These are phyloP conservation scores for Gobius niger DNA, from an alignment of 2,113 vertebrate genomes.

Conservation along the genomic window DNA sequence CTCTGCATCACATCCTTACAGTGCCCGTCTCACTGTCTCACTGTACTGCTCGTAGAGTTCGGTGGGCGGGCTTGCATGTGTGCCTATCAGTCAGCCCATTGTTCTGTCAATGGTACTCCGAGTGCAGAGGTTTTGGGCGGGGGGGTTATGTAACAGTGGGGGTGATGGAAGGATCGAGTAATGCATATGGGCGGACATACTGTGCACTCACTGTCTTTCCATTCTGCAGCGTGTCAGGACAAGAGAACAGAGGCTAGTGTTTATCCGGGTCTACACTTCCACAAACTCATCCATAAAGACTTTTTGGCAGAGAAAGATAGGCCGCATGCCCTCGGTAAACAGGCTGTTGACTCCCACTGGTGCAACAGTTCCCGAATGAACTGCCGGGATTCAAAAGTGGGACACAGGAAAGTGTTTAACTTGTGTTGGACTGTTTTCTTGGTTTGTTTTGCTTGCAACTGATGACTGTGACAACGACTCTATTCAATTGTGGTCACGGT, in stretches of 20 bases:
- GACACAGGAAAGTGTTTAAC: background rate
- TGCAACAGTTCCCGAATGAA: background rate
- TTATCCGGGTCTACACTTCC: constrained; percentile 36
- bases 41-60: constrained; percentile 9
- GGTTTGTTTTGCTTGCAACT: no score
- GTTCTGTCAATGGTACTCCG: constrained; percentile 36
- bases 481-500: no score
- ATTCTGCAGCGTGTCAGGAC: constrained; percentile 44
- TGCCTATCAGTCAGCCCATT: constrained; percentile 37
- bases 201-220: constrained; percentile 34
- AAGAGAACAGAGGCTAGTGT: constrained; percentile 57
- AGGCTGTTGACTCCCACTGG: constrained; percentile 29
- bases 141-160: constrained; percentile 43
- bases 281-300: constrained; percentile 45
- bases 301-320: constrained; percentile 51
- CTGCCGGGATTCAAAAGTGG: background rate
- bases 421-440: no score
- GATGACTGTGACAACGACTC: no score
- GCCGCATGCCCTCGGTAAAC: constrained; percentile 27
- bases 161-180: constrained; percentile 43
- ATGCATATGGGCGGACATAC: constrained; percentile 43
- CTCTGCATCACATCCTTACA: background rate
- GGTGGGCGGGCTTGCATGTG: constrained; percentile 17
- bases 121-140: constrained; percentile 24
- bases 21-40: background rate